Percentiles rank a stretch among this genome's conserved stretches.
phyloP scores from a whole-genome alignment of 2,113 vertebrate genomes.

The Heloderma charlesbogerti region DNA sequence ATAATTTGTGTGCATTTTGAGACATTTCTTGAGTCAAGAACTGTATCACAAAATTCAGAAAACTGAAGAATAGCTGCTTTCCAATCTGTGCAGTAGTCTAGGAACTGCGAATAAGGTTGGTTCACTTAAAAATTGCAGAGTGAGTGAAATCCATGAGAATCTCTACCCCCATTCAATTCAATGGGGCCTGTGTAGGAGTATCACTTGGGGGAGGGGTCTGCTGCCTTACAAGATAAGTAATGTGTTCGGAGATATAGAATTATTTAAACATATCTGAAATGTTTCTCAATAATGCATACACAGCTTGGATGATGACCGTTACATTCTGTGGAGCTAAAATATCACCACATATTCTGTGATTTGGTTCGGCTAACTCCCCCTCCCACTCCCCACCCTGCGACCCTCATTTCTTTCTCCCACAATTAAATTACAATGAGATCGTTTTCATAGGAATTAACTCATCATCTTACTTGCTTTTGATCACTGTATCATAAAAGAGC shows the following conservation, averaged over 20 bases:
- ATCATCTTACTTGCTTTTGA: conserved; percentile 48
- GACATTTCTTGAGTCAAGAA: no score
- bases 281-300: background rate
- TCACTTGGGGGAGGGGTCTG: conserved; percentile 28
- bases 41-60: no score
- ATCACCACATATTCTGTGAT: conserved; percentile 42
- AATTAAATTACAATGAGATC: conserved; percentile 65
- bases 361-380: conserved; percentile 49
- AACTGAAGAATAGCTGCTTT: no score
- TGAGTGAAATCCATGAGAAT: no score
- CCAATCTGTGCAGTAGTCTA: no score
- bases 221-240: no score
- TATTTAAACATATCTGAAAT: conserved; percentile 48
- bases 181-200: background rate
- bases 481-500: background rate
- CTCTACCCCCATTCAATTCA: background rate
- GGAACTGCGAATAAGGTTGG: no score
- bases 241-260: conserved; percentile 31
- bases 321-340: conserved; percentile 15
- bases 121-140: no score
- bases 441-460: conserved; percentile 56
- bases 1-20: no score
- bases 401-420: conserved; percentile 11
- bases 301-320: background rate
- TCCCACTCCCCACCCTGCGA: background rate